Conservation (phyloP, 1,140 invertebrate species). For the Hylaeus volcanicus region DNA sequence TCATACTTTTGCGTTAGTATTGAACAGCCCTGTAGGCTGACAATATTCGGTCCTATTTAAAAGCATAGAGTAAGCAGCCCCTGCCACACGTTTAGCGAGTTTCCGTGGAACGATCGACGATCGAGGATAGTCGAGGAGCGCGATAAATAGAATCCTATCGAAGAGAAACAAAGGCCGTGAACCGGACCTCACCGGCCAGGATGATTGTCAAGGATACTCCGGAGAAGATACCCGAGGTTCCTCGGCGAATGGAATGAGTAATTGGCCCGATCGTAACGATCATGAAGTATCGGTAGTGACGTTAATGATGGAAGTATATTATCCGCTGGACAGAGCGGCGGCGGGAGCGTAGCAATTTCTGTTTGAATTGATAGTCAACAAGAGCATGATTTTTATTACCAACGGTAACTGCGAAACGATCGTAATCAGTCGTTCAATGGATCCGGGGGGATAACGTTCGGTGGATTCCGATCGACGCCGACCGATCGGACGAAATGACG, state of each 20-base stretch:
- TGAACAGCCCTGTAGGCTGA: too few relatives aligned
- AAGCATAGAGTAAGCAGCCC: too few relatives aligned
- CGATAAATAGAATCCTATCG: background rate
- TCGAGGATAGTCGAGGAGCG: background rate
- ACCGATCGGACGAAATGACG: slow-evolving; percentile 36
- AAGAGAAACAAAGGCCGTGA: background rate
- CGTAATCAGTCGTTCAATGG: slow-evolving; percentile 54
- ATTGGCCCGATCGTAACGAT: slow-evolving; percentile 55
- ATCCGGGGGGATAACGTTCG: slow-evolving; percentile 10
- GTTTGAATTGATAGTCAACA: slow-evolving; percentile 55
- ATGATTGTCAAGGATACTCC: slow-evolving; percentile 41
- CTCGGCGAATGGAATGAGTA: slow-evolving; percentile 47
- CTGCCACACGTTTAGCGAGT: too few relatives aligned
- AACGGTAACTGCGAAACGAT: slow-evolving; percentile 58
- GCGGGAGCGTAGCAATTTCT: slow-evolving; percentile 50
- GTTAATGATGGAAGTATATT: slow-evolving; percentile 53
- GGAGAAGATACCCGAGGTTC: slow-evolving; percentile 6
- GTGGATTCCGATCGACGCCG: slow-evolving; percentile 12
- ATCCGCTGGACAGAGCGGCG: slow-evolving; percentile 22
- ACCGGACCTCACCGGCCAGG: background rate
- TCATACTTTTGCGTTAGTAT: too few relatives aligned
- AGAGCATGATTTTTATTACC: slow-evolving; percentile 54
- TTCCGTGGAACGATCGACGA: too few relatives aligned
- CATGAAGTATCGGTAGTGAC: slow-evolving; percentile 50
- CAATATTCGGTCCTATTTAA: too few relatives aligned